A percentile compares a stretch with the other conserved stretches of the same genome.
phyloP scores from a whole-genome alignment of 2,113 vertebrate genomes.

The Peromyscus leucopus region DNA sequence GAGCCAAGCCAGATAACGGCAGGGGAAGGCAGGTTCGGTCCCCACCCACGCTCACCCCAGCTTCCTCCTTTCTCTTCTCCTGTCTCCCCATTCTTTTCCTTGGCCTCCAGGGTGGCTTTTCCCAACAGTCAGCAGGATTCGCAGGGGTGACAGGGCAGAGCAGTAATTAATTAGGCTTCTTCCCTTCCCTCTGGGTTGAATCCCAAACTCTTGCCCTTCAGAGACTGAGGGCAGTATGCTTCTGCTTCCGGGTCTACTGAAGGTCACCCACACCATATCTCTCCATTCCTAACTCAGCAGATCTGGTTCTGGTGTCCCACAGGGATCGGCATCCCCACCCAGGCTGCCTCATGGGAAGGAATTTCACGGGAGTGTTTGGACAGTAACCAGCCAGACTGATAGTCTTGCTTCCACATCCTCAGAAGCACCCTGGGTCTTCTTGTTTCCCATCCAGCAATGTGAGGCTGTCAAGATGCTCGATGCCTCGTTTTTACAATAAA shows the following conservation, averaged over 20 bases:
- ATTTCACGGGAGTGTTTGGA: slow-evolving; percentile 14
- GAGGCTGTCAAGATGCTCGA: not conserved
- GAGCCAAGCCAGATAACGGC: not conserved
- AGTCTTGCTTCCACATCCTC: not conserved
- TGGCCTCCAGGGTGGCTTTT: not conserved
- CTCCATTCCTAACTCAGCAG: slow-evolving; percentile 55
- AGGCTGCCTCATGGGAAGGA: not conserved
- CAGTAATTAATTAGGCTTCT: slow-evolving; percentile 25
- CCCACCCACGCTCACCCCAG: not conserved
- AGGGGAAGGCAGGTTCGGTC: not conserved
- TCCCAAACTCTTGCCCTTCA: slow-evolving; percentile 8
- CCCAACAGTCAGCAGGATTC: not conserved
- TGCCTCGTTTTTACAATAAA: not conserved
- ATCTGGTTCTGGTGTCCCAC: not conserved
- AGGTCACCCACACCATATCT: slow-evolving; percentile 23
- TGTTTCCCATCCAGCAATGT: not conserved
- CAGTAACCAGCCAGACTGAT: not conserved
- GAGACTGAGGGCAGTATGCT: slow-evolving; percentile 48
- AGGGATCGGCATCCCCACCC: slow-evolving; percentile 29
- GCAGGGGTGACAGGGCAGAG: not conserved
- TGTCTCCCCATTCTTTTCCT: not conserved
- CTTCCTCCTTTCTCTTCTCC: not conserved
- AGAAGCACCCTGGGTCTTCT: not conserved
- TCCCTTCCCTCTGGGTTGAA: not conserved
- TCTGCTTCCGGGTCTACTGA: not conserved